These are phyloP conservation scores for Hyaena hyaena DNA, from an alignment of 2,113 vertebrate species.

Conservation along the genomic window DNA sequence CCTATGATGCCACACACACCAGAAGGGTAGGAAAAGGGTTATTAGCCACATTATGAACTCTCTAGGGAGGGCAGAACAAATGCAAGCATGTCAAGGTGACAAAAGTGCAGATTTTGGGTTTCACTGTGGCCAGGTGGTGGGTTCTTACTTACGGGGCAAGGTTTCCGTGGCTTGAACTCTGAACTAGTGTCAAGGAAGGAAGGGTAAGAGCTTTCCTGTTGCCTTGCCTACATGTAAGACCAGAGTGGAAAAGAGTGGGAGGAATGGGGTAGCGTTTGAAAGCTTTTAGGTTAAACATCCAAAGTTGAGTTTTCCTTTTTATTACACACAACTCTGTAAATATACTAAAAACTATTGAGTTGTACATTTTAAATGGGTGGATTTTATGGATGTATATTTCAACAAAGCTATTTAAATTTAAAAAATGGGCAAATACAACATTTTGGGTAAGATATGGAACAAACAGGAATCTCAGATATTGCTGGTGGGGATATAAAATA, in stretches of 20 bases:
- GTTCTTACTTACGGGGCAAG: neutral
- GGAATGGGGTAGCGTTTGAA: fast-evolving
- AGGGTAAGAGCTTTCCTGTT: fast-evolving
- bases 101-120: neutral
- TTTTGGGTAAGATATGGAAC: neutral
- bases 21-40: neutral
- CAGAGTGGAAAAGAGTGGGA: fast-evolving
- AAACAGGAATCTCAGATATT: neutral
- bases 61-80: neutral
- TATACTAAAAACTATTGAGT: neutral
- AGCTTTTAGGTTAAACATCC: neutral
- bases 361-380: neutral
- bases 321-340: neutral
- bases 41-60: neutral
- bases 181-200: neutral
- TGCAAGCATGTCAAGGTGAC: neutral
- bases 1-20: neutral
- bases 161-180: neutral
- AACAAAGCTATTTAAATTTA: neutral
- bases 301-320: neutral
- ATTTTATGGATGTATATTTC: neutral
- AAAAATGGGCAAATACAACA: neutral
- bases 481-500: neutral
- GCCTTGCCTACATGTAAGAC: neutral
- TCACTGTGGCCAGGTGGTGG: fast-evolving